Base-by-base conservation (phyloP, 2,888 invertebrate species). In the Anarsia innoxiella region DNA sequence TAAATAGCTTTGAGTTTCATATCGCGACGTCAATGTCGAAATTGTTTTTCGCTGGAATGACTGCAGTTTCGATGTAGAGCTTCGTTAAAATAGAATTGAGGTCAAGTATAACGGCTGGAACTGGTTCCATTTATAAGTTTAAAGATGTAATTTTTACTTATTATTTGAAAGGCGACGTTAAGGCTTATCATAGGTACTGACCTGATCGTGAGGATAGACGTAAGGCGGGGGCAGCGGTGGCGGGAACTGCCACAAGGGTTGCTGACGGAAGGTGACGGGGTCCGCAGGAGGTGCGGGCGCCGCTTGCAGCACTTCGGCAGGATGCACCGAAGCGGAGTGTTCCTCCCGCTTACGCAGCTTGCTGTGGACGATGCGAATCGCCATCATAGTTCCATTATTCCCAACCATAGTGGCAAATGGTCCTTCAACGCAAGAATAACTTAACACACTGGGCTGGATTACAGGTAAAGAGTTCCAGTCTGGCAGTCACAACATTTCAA, bases 351-450 rank as follows among this genome's bases (percentile, higher is more conserved):
- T 94, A 67, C 93, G 89, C 86, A 94, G 88, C 88, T 94, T 94
- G 86, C 93, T 94, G 90, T 93, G 93, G 86, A 94, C 93, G 90
- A 94, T 91, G 86, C 93, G 93, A 78, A 94, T 92, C 78, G 93
- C 93, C 85, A 92, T 91, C 90, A 93, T 89, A 72, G 92, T 92
- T 78, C 92, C 92, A 86, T 92, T 92, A 85, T 89, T 92, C 80
- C 93, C 93, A 80, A 93, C 93, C 93, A 93, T 93, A 68, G 88
- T 89, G 68, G 61, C 58, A 53, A 77, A 73, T 47, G 71, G 69
- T 68, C 64, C 73, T 64, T 71, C 65, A 48, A 74, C 70, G 70
- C 73, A 80, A 80, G 75, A 76, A 76, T 72, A 74, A 76, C 70
- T 67, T 65, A 71, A 70, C 66, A 69, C 80, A 82, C 79, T 79